Evolutionary conservation across 2,797 vertebrate genomes (phyloP).

Genomic region (Alca torda): DNA sequence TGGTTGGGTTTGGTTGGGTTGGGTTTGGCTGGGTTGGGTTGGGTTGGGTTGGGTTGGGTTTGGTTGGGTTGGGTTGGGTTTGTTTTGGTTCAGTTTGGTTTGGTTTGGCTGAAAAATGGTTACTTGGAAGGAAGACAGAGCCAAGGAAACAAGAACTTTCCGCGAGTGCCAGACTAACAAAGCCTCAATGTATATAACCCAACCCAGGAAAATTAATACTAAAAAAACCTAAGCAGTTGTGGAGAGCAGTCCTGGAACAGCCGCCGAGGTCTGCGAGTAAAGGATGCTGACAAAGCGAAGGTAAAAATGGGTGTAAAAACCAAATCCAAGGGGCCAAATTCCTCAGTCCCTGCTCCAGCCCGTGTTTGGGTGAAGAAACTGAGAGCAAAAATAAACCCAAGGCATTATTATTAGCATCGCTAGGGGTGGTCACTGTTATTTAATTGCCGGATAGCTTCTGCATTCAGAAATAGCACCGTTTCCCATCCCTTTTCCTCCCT

Average conservation of each 20-base stretch:
- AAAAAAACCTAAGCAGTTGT: accelerated
- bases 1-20: no score
- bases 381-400: not conserved
- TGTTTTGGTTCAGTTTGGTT: not conserved
- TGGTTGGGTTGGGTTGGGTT: not conserved
- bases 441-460: not conserved
- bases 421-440: not conserved
- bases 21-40: no score
- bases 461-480: not conserved
- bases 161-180: accelerated
- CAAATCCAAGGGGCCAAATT: not conserved
- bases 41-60: not conserved
- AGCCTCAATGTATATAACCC: not conserved
- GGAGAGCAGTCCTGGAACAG: not conserved
- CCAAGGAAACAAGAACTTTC: not conserved
- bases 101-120: not conserved
- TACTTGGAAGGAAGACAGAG: not conserved
- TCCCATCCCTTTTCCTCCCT: not conserved
- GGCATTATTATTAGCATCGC: accelerated
- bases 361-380: accelerated
- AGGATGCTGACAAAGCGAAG: not conserved
- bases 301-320: not conserved
- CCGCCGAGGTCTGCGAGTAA: accelerated
- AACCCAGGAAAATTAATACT: not conserved
- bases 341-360: not conserved